Conservation (phyloP, 1,140 invertebrate genomes). For the Zaprionus gabonicus region DNA sequence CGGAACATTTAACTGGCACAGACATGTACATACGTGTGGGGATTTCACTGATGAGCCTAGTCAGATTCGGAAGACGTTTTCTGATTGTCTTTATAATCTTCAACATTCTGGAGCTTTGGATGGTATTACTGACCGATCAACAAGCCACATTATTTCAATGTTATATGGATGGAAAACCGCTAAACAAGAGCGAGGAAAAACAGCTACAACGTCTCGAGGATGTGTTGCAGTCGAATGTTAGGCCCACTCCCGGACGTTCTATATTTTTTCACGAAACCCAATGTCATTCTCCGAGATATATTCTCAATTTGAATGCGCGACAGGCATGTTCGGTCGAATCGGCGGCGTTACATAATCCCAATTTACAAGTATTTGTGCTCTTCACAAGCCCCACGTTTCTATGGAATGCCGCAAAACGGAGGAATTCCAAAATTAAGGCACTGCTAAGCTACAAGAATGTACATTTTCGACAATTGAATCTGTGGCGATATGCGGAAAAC, state of each 20-base stretch:
- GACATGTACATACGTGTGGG: neutral
- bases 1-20: neutral
- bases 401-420: slow-evolving; percentile 24
- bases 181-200: neutral
- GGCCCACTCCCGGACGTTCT: slow-evolving; percentile 83
- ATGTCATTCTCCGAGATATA: slow-evolving; percentile 60
- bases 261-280: slow-evolving; percentile 87
- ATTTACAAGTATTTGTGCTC: slow-evolving; percentile 86
- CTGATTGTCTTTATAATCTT: neutral
- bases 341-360: slow-evolving; percentile 87
- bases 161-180: neutral
- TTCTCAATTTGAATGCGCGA: slow-evolving; percentile 84
- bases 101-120: neutral
- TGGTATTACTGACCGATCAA: neutral
- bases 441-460: slow-evolving; percentile 87
- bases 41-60: neutral
- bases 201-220: slow-evolving; percentile 45
- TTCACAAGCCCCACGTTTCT: slow-evolving; percentile 83
- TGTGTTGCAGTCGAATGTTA: slow-evolving; percentile 52
- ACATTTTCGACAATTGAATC: slow-evolving; percentile 86
- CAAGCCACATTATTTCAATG: neutral
- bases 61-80: neutral
- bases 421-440: slow-evolving; percentile 65
- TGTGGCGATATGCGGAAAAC: slow-evolving; percentile 86
- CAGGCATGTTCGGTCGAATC: slow-evolving; percentile 89